These are phyloP conservation scores for Saccopteryx bilineata DNA, from an alignment of 2,113 vertebrate species.

Conservation along the genomic window DNA sequence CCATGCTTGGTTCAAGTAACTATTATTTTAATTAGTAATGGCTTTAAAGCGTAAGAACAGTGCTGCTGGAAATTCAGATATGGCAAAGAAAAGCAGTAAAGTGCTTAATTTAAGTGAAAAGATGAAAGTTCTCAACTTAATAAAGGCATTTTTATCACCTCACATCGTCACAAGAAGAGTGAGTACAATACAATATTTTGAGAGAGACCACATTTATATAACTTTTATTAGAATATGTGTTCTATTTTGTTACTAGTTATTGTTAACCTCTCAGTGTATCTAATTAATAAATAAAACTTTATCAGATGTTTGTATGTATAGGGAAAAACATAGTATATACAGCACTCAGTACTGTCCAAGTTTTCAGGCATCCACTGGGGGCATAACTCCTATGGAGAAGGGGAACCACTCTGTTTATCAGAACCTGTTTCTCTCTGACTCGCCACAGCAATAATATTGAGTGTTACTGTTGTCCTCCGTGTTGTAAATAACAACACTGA, in stretches of 20 bases:
- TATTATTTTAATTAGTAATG: background rate
- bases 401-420: background rate
- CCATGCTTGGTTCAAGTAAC: background rate
- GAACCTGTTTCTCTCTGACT: background rate
- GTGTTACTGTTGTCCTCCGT: background rate
- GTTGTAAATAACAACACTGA: background rate
- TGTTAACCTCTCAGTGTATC: background rate
- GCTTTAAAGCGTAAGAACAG: too few species aligned
- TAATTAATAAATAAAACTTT: background rate
- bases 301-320: background rate
- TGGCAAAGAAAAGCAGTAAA: background rate
- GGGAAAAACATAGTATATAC: background rate
- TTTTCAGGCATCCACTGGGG: background rate
- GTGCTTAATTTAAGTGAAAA: background rate
- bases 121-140: background rate
- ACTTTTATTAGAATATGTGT: background rate
- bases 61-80: background rate
- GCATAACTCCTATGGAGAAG: background rate
- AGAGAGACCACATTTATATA: background rate
- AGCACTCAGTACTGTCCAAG: background rate
- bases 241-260: background rate
- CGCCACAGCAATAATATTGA: background rate
- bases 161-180: background rate
- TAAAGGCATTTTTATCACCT: background rate
- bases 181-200: background rate